These are phyloP conservation scores for Podarcis cretensis DNA, from an alignment of 2,113 vertebrate genomes.

Conservation along the genomic window DNA sequence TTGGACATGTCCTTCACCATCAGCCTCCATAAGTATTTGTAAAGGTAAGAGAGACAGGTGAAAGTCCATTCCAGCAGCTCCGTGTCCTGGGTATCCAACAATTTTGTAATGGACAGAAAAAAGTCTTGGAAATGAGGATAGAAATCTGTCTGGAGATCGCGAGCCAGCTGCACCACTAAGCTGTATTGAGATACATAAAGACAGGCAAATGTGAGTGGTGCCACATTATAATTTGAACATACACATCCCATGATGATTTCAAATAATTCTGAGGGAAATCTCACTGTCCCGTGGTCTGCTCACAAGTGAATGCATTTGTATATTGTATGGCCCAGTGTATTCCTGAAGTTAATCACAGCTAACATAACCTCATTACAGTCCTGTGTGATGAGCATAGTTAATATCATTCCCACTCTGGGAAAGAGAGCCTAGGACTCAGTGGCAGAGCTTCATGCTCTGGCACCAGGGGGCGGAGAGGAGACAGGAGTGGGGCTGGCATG, in stretches of 20 bases:
- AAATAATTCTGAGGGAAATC: not conserved
- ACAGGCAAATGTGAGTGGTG: not conserved
- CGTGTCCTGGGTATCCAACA: constrained; percentile 94
- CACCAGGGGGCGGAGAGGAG: too few species aligned
- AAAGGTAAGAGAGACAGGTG: constrained; percentile 93
- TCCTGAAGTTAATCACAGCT: not conserved
- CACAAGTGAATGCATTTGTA: not conserved
- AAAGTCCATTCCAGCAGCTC: constrained; percentile 94
- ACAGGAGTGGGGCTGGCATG: too few species aligned
- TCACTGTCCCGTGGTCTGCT: not conserved
- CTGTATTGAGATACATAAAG: constrained; percentile 72
- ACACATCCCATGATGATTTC: not conserved
- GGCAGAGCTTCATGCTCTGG: too few species aligned
- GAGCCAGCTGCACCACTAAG: constrained; percentile 92
- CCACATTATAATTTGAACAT: constrained; percentile 13
- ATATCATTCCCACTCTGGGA: not conserved
- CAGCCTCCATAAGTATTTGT: constrained; percentile 95
- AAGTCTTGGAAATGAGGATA: constrained; percentile 96
- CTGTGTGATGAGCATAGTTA: not conserved
- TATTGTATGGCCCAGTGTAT: not conserved
- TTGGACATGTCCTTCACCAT: constrained; percentile 94
- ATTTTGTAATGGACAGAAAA: constrained; percentile 85
- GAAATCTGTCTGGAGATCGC: constrained; percentile 96
- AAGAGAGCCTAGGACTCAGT: not conserved
- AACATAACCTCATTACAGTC: not conserved